These are phyloP conservation scores for Cylindroiulus punctatus DNA, from an alignment of 2,888 invertebrate species.

Conservation along the genomic window DNA sequence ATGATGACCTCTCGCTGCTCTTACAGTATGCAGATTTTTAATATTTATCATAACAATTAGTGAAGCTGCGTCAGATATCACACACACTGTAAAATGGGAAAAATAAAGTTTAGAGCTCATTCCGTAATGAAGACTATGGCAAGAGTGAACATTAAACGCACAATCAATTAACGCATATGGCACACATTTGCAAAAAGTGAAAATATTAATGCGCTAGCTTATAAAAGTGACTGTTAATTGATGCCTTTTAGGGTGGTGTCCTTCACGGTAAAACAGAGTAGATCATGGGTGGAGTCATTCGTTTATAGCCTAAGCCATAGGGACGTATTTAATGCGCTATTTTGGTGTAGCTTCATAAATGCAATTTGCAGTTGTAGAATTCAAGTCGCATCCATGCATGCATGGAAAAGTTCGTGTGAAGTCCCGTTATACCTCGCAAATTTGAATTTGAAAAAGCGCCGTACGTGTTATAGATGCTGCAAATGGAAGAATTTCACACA, in stretches of 20 bases:
- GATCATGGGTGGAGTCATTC: conserved; percentile 21
- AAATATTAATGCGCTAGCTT: neutral
- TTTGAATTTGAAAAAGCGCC: neutral
- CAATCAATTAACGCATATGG: conserved; percentile 13
- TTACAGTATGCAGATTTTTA: too few species aligned
- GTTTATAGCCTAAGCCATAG: conserved; percentile 11
- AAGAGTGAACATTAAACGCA: neutral
- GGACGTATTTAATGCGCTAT: conserved; percentile 16
- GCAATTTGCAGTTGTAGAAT: neutral
- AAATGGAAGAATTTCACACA: neutral
- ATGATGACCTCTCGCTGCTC: too few species aligned
- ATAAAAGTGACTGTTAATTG: conserved; percentile 13
- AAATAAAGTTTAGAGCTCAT: too few species aligned
- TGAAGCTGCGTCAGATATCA: too few species aligned
- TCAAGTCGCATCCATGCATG: neutral
- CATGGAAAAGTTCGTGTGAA: neutral
- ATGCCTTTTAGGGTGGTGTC: conserved; percentile 25
- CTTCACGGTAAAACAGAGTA: neutral
- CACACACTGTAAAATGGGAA: too few species aligned
- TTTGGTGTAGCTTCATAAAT: neutral
- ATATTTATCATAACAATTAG: too few species aligned
- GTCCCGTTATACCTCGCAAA: neutral
- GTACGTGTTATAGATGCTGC: neutral
- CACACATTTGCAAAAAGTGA: neutral
- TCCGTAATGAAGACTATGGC: neutral